Evolutionary conservation across 2,797 vertebrate species (phyloP).

Genomic region (Mormyrus proboscirostris): DNA sequence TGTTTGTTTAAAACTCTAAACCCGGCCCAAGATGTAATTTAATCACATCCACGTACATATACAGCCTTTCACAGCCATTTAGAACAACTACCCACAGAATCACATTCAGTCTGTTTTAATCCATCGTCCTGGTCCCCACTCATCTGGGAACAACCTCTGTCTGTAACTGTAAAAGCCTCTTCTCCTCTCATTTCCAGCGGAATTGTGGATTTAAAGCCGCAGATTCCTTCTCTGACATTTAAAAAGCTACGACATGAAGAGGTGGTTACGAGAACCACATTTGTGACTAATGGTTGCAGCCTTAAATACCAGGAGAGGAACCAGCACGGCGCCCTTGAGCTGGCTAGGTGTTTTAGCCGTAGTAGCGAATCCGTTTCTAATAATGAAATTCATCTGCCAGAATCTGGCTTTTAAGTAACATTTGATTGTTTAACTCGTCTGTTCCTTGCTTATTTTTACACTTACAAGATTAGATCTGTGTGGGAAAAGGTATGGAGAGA

Average conservation of each 20-base stretch:
- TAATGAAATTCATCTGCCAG: not conserved
- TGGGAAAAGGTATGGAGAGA: not conserved
- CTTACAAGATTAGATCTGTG: not conserved
- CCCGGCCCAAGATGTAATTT: not conserved
- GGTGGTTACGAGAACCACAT: not conserved
- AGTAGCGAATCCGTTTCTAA: not conserved
- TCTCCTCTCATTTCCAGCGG: not conserved
- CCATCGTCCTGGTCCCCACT: not conserved
- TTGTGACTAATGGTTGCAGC: not conserved
- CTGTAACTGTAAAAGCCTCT: not conserved
- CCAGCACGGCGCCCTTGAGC: not conserved
- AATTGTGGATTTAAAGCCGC: not conserved
- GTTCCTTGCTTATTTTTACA: not conserved
- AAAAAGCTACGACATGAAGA: not conserved
- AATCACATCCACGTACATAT: not conserved
- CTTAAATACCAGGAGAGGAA: not conserved
- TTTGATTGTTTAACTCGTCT: not conserved
- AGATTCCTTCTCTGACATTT: not conserved
- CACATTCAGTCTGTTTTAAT: slow-evolving; percentile 2
- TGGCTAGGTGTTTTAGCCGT: not conserved
- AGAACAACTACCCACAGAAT: not conserved
- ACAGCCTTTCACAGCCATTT: not conserved
- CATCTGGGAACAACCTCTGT: not conserved
- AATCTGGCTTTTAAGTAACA: not conserved
- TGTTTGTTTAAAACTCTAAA: slow-evolving; percentile 10